These are phyloP conservation scores for Tupiocoris notatus DNA, from an alignment of 2,888 invertebrate species.

Conservation along the genomic window DNA sequence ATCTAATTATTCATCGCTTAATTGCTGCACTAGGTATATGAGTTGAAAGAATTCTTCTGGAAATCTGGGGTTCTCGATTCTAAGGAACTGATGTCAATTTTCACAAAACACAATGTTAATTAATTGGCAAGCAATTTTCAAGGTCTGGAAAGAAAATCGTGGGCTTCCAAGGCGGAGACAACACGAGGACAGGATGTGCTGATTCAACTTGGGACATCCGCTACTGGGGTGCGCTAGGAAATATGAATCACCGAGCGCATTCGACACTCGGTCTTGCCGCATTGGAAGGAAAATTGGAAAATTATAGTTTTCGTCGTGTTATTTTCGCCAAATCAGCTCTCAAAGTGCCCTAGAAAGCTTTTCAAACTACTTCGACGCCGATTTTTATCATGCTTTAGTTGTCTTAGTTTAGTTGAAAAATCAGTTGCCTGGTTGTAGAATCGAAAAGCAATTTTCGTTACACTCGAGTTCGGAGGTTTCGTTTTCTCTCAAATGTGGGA, in stretches of 20 bases:
- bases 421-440: too few relatives aligned
- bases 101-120: too few relatives aligned
- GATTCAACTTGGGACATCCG: slow-evolving; percentile 32
- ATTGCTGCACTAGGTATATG: too few relatives aligned
- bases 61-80: too few relatives aligned
- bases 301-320: neutral
- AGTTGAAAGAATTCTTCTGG: too few relatives aligned
- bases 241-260: slow-evolving; percentile 2
- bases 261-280: neutral
- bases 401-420: too few relatives aligned
- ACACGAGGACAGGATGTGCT: slow-evolving; percentile 24
- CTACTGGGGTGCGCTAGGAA: slow-evolving; percentile 2
- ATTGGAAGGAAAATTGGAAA: neutral
- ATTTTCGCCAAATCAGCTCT: neutral
- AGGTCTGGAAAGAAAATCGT: neutral
- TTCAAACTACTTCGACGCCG: neutral
- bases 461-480: too few relatives aligned
- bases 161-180: neutral
- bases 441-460: too few relatives aligned
- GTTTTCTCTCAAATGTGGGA: too few relatives aligned
- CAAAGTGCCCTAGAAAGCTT: neutral
- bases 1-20: too few relatives aligned
- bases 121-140: neutral
- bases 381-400: too few relatives aligned
- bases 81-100: too few relatives aligned